A percentile compares a stretch with the other conserved stretches of the same genome.
Conservation (phyloP, 2,797 vertebrate species). For the Coregonus sp. region DNA sequence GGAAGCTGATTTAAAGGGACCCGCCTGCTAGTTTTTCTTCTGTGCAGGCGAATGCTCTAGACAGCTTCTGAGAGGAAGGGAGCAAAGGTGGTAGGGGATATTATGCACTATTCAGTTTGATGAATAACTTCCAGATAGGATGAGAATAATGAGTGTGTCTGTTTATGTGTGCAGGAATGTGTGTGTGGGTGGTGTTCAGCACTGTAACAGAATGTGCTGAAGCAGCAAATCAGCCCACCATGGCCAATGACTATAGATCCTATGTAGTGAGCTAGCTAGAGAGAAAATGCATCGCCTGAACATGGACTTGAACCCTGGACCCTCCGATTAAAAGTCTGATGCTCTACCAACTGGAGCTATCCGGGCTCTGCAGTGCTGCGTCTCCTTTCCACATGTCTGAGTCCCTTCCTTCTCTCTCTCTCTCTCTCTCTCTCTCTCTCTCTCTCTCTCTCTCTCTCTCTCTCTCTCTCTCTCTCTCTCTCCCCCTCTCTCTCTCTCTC, state of each 20-base stretch:
- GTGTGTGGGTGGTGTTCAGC: background rate
- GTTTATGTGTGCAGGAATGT: background rate
- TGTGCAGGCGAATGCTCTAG: background rate
- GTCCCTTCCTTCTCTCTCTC: background rate
- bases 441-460: fast-evolving
- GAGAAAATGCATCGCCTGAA: slow-evolving; percentile 47
- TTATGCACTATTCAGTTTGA: slow-evolving; percentile 25
- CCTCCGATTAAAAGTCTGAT: slow-evolving; percentile 68
- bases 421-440: background rate
- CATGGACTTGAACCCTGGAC: slow-evolving; percentile 66
- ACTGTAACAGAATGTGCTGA: background rate
- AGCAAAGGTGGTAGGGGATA: slow-evolving; percentile 5
- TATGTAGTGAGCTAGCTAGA: background rate
- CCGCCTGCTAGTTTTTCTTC: slow-evolving; percentile 29
- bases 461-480: no score
- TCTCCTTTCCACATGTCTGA: background rate
- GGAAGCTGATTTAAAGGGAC: slow-evolving; percentile 45
- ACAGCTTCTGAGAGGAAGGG: slow-evolving; percentile 15
- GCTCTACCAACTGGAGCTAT: slow-evolving; percentile 66
- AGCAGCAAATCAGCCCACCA: background rate
- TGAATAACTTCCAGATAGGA: slow-evolving; percentile 21
- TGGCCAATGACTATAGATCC: background rate
- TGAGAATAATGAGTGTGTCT: background rate
- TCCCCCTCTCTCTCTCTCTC: background rate
- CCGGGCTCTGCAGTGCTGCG: slow-evolving; percentile 38